Evolutionary conservation across 1,140 invertebrate species (phyloP).

Genomic region (Bilobella aurantiaca): DNA sequence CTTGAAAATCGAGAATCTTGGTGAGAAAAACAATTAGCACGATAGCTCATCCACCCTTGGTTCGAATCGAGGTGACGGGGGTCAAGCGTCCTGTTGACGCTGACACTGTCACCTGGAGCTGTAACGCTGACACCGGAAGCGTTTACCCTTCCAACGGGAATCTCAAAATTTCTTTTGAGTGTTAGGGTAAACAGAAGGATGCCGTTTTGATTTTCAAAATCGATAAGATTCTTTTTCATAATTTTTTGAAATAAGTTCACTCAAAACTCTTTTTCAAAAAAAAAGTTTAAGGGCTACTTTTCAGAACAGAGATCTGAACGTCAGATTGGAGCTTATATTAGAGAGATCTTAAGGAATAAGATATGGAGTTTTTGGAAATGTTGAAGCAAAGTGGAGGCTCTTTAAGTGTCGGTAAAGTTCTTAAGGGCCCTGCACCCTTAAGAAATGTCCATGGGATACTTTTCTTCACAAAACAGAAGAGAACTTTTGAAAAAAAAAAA

Average conservation of each 20-base stretch:
- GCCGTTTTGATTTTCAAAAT: not conserved
- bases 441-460: not conserved
- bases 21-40: too few species aligned
- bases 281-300: not conserved
- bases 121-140: not conserved
- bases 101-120: too few species aligned
- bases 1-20: too few species aligned
- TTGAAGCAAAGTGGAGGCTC: not conserved
- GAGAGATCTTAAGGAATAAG: not conserved
- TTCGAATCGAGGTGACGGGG: too few species aligned
- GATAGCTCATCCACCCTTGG: too few species aligned
- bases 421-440: not conserved
- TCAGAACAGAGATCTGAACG: not conserved
- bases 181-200: not conserved
- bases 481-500: not conserved
- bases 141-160: not conserved
- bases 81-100: too few species aligned
- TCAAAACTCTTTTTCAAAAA: not conserved
- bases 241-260: not conserved
- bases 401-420: not conserved
- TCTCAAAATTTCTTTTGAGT: not conserved
- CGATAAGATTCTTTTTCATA: not conserved
- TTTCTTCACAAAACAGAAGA: too few species aligned
- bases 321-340: not conserved
- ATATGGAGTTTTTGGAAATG: not conserved